phyloP scores from a whole-genome alignment of 1,140 invertebrate species.

The Maniola jurtina region DNA sequence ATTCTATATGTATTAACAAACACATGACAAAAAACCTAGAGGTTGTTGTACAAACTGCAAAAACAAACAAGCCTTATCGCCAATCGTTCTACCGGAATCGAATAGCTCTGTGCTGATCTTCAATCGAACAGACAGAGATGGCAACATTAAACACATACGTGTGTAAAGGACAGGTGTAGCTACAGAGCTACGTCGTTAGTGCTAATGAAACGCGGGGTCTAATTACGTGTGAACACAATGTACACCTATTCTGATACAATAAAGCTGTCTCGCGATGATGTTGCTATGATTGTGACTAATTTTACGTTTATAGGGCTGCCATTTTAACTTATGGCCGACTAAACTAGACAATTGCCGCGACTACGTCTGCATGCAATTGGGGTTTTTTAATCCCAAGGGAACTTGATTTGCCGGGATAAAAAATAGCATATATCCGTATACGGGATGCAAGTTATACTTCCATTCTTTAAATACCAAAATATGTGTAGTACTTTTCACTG shows the following conservation, averaged over 20 bases:
- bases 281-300: constrained; percentile 7
- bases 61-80: constrained; percentile 47
- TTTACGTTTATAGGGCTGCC: constrained; percentile 22
- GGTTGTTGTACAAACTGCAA: constrained; percentile 44
- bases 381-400: too few relatives aligned
- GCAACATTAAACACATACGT: constrained; percentile 32
- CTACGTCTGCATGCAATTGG: too few relatives aligned
- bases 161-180: constrained; percentile 41
- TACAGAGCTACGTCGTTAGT: constrained; percentile 44
- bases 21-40: constrained; percentile 12
- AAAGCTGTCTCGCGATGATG: constrained; percentile 29
- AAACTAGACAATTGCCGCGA: too few relatives aligned
- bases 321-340: too few relatives aligned
- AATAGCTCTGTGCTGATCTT: constrained; percentile 46
- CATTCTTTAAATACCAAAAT: too few relatives aligned
- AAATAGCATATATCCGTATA: too few relatives aligned
- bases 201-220: constrained; percentile 70
- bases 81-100: constrained; percentile 60
- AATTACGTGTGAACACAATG: constrained; percentile 73
- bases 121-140: constrained; percentile 56
- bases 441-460: too few relatives aligned
- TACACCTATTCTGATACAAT: constrained; percentile 57
- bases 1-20: too few relatives aligned
- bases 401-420: too few relatives aligned
- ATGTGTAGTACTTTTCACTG: too few relatives aligned